phyloP scores from a whole-genome alignment of 2,888 invertebrate species.

The Biston betularia region DNA sequence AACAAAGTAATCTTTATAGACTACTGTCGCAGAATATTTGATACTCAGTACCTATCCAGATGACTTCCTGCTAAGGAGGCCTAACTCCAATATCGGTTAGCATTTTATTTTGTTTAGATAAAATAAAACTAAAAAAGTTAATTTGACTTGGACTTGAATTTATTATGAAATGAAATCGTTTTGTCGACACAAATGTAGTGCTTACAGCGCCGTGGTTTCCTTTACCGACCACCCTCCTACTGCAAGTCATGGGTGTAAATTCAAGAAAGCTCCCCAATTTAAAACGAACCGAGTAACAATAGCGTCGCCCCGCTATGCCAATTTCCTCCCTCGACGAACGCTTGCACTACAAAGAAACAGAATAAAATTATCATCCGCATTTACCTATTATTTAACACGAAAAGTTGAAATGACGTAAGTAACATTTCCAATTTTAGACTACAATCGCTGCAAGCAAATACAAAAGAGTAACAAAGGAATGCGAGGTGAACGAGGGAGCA shows the following conservation, averaged over 20 bases:
- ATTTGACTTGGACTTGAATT: conserved; percentile 37
- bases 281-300: conserved; percentile 84
- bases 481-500: conserved; percentile 60
- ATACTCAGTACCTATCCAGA: too few relatives aligned
- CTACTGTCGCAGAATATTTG: too few relatives aligned
- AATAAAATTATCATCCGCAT: conserved; percentile 77
- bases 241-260: conserved; percentile 85
- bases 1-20: too few relatives aligned
- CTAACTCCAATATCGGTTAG: too few relatives aligned
- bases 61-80: too few relatives aligned
- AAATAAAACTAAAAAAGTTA: not conserved
- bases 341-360: conserved; percentile 75
- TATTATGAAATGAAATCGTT: conserved; percentile 52
- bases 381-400: conserved; percentile 64
- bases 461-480: conserved; percentile 49
- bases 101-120: not conserved
- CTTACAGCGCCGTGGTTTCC: conserved; percentile 52
- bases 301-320: conserved; percentile 78
- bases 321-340: conserved; percentile 79
- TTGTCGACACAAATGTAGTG: conserved; percentile 39
- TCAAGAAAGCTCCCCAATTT: conserved; percentile 85
- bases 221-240: conserved; percentile 63
- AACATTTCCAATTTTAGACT: conserved; percentile 53
- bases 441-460: conserved; percentile 48
- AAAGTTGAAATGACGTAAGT: conserved; percentile 61